These are phyloP conservation scores for Aphaenogaster rudis DNA, from an alignment of 1,140 invertebrate species.

Conservation along the genomic window DNA sequence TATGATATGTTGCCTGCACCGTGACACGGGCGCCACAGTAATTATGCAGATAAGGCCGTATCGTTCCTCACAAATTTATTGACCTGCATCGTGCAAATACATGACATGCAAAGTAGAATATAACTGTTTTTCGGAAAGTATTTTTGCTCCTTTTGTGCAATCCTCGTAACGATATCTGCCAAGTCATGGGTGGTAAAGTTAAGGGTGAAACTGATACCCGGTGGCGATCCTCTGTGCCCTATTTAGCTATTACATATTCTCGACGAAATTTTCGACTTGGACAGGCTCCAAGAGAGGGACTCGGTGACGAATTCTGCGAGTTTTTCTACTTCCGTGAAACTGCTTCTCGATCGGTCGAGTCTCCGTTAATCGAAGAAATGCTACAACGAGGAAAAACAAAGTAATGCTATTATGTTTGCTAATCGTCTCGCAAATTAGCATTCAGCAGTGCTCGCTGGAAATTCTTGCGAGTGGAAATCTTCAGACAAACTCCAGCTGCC, in stretches of 20 bases:
- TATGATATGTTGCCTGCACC: background rate
- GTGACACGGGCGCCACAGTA: background rate
- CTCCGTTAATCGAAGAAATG: background rate
- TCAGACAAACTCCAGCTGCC: background rate
- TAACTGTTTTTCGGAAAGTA: background rate
- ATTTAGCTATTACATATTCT: conserved; percentile 24
- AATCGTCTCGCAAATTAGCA: conserved; percentile 17
- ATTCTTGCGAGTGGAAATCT: background rate
- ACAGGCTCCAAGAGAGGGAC: background rate
- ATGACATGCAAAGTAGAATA: background rate
- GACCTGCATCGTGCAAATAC: conserved; percentile 8
- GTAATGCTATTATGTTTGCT: background rate
- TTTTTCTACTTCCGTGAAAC: background rate
- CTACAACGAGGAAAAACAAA: background rate
- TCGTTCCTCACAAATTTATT: conserved; percentile 14
- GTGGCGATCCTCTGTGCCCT: background rate
- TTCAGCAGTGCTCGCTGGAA: background rate
- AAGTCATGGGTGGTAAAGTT: conserved; percentile 14
- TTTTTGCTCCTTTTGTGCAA: conserved; percentile 10
- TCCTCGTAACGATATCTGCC: background rate
- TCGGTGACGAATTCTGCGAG: background rate
- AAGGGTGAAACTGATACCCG: background rate
- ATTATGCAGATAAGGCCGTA: conserved; percentile 5
- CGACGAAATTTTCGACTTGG: conserved; percentile 20
- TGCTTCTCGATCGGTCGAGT: background rate